Conservation (phyloP, 2,888 invertebrate genomes). For the Pyrrhia umbra region DNA sequence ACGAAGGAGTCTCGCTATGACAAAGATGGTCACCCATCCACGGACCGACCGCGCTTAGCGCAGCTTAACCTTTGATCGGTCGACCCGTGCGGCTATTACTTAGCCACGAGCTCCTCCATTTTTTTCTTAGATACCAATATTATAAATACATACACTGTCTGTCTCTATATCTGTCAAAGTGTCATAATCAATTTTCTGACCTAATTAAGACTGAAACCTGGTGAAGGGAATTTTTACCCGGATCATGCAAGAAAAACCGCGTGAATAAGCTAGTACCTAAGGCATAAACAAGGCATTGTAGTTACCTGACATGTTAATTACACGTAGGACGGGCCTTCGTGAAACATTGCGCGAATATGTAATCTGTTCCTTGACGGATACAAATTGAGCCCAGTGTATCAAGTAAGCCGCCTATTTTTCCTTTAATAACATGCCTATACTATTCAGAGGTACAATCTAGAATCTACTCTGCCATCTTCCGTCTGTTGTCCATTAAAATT, state of each 20-base stretch:
- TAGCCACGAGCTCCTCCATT: no score
- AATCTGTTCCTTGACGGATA: constrained; percentile 51
- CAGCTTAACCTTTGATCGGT: no score
- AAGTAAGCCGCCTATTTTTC: constrained; percentile 35
- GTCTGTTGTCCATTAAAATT: background rate
- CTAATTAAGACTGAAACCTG: no score
- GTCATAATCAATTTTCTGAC: no score
- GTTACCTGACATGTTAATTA: constrained; percentile 43
- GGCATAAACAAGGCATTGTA: constrained; percentile 15
- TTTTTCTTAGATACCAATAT: no score
- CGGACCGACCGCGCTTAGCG: no score
- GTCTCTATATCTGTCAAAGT: no score
- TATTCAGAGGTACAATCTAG: background rate
- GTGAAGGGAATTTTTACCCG: no score
- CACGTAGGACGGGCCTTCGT: constrained; percentile 31
- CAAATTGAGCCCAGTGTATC: constrained; percentile 37
- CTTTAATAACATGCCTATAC: constrained; percentile 30
- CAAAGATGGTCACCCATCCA: no score
- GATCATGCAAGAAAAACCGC: background rate
- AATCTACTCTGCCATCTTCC: background rate
- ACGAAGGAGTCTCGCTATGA: no score
- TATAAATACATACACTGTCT: no score
- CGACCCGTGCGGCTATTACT: no score
- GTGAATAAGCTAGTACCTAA: background rate
- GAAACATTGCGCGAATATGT: constrained; percentile 39